Evolutionary conservation across 2,888 invertebrate genomes (phyloP).

Genomic region (Leptinotarsa tumamoca): DNA sequence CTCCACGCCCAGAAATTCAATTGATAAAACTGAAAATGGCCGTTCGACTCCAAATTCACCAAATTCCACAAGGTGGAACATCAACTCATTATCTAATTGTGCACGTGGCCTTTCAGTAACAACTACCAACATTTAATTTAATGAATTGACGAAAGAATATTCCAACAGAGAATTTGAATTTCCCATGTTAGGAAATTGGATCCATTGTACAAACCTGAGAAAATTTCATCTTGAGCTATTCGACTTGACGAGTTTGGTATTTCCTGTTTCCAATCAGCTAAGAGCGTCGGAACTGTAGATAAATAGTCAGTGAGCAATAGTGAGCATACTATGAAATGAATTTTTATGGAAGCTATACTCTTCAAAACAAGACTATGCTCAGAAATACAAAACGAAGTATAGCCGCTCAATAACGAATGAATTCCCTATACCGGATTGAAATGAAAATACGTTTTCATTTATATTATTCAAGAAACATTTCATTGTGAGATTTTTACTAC

Average conservation of each 20-base stretch:
- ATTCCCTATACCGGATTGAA: too few species aligned
- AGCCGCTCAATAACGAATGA: too few species aligned
- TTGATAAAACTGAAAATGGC: neutral
- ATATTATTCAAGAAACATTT: too few species aligned
- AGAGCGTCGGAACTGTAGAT: conserved; percentile 38
- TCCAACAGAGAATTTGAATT: conserved; percentile 46
- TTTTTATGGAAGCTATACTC: neutral
- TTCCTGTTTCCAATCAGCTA: conserved; percentile 57
- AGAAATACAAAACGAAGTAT: too few species aligned
- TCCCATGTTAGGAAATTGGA: conserved; percentile 38
- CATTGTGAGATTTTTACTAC: too few species aligned
- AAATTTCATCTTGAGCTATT: conserved; percentile 48
- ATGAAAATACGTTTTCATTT: too few species aligned
- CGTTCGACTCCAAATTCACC: neutral
- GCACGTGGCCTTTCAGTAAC: conserved; percentile 27
- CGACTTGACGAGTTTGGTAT: conserved; percentile 55
- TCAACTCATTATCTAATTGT: conserved; percentile 36
- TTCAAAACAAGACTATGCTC: too few species aligned
- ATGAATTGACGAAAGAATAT: conserved; percentile 39
- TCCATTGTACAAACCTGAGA: conserved; percentile 49
- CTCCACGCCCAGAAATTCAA: too few species aligned
- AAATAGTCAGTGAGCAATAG: conserved; percentile 21
- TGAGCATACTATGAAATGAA: too few species aligned
- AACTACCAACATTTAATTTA: conserved; percentile 36
- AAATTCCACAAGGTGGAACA: conserved; percentile 18